Evolutionary conservation across 2,888 invertebrate species (phyloP).

Genomic region (Drosophila nr. fundita): DNA sequence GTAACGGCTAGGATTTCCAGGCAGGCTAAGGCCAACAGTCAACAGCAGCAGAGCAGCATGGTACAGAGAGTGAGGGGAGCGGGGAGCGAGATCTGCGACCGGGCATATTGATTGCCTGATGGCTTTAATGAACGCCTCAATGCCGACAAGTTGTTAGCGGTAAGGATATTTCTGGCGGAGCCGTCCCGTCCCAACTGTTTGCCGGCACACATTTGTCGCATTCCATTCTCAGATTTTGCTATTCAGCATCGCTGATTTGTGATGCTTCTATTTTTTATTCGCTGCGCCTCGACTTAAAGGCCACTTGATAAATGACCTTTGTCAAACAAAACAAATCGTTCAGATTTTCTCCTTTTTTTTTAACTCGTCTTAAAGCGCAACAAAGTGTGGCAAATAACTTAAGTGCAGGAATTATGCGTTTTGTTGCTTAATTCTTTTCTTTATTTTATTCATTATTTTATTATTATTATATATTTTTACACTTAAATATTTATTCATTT

Average conservation of each 20-base stretch:
- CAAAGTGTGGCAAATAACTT: not conserved
- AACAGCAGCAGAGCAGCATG: not conserved
- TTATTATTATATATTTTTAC: not conserved
- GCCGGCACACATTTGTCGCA: constrained; percentile 40
- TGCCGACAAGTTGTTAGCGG: constrained; percentile 59
- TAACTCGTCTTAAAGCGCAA: not conserved
- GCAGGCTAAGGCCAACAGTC: constrained; percentile 1
- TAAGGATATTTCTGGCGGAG: constrained; percentile 33
- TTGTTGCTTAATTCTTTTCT: not conserved
- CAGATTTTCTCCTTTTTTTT: not conserved
- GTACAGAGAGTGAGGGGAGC: not conserved
- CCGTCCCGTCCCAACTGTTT: constrained; percentile 26
- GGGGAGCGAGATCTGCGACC: not conserved
- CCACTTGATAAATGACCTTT: constrained; percentile 44
- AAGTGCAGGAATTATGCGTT: not conserved
- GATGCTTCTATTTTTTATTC: constrained; percentile 26
- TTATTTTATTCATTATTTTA: too few relatives aligned
- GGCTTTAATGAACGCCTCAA: constrained; percentile 72
- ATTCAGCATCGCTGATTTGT: constrained; percentile 45
- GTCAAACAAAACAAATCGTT: constrained; percentile 3
- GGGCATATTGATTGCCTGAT: constrained; percentile 61
- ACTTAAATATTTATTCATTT: not conserved
- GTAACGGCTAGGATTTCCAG: constrained; percentile 48
- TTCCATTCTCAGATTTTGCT: constrained; percentile 34
- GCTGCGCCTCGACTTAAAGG: constrained; percentile 21